Evolutionary conservation across 2,888 invertebrate species (phyloP).

Genomic region (Drosophila barbarae): DNA sequence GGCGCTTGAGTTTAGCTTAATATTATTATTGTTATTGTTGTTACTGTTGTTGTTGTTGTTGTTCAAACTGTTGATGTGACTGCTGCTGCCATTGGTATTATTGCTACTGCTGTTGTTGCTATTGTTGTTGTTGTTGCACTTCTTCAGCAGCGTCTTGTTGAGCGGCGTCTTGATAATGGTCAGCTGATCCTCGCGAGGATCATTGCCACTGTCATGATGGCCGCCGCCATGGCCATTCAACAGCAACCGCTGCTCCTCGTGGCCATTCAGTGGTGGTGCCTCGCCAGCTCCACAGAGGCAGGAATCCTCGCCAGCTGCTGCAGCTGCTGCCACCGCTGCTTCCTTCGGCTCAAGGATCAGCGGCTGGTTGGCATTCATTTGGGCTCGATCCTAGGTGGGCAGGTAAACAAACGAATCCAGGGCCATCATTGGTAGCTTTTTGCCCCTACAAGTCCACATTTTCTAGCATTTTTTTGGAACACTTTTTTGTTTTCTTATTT

Average conservation of each 20-base stretch:
- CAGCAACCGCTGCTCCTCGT: slow-evolving; percentile 41
- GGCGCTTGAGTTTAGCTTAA: slow-evolving; percentile 10
- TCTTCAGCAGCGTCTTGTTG: slow-evolving; percentile 70
- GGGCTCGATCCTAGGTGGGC: slow-evolving; percentile 29
- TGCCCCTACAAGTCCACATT: slow-evolving; percentile 18
- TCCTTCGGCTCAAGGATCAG: slow-evolving; percentile 60
- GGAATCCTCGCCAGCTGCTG: slow-evolving; percentile 23
- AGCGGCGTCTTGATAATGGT: slow-evolving; percentile 71
- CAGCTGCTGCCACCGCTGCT: slow-evolving; percentile 43
- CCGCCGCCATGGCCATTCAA: slow-evolving; percentile 41
- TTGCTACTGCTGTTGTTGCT: slow-evolving; percentile 28
- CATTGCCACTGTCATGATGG: slow-evolving; percentile 1
- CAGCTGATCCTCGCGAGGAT: slow-evolving; percentile 24
- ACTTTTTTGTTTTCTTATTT: not conserved
- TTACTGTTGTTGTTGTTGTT: slow-evolving; percentile 11
- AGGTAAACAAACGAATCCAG: slow-evolving; percentile 19
- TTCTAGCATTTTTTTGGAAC: slow-evolving; percentile 5
- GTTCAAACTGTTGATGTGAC: slow-evolving; percentile 1
- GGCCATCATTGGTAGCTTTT: slow-evolving; percentile 17
- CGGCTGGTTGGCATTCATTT: slow-evolving; percentile 46
- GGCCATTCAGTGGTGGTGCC: slow-evolving; percentile 39
- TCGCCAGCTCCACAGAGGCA: slow-evolving; percentile 11
- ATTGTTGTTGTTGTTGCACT: slow-evolving; percentile 58
- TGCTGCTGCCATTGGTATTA: slow-evolving; percentile 32
- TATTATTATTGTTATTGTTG: slow-evolving; percentile 6